These are phyloP conservation scores for Chrysopilus asiliformis DNA, from an alignment of 2,888 invertebrate genomes.

Conservation along the genomic window DNA sequence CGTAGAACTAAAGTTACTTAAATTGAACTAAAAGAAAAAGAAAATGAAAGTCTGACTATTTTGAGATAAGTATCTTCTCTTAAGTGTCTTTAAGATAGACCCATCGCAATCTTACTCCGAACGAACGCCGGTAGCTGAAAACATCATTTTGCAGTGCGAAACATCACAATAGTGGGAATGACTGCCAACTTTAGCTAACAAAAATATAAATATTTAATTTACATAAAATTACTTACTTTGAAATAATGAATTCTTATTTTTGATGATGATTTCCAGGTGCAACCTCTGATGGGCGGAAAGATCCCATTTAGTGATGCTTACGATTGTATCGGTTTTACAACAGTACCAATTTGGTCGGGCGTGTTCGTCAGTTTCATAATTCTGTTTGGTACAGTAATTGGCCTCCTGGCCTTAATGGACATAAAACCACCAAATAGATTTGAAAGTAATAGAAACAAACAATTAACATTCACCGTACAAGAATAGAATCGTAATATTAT, in stretches of 20 bases:
- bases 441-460: constrained; percentile 90
- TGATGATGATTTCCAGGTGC: too few species aligned
- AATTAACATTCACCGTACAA: constrained; percentile 64
- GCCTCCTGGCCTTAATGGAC: constrained; percentile 75
- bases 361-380: constrained; percentile 68
- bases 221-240: background rate
- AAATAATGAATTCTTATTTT: constrained; percentile 9
- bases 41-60: too few species aligned
- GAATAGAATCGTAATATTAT: constrained; percentile 39
- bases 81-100: too few species aligned
- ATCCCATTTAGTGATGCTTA: constrained; percentile 59
- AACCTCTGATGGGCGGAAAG: constrained; percentile 40
- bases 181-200: background rate
- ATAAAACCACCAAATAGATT: constrained; percentile 95
- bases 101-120: background rate
- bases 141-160: background rate
- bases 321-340: constrained; percentile 84
- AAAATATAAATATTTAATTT: background rate
- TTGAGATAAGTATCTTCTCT: too few species aligned
- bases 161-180: background rate
- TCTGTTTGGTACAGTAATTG: constrained; percentile 61
- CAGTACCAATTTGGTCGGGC: constrained; percentile 85
- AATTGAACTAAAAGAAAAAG: too few species aligned
- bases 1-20: too few species aligned
- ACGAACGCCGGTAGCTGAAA: background rate